phyloP scores from a whole-genome alignment of 2,113 vertebrate species.

The Proterorhinus semilunaris region DNA sequence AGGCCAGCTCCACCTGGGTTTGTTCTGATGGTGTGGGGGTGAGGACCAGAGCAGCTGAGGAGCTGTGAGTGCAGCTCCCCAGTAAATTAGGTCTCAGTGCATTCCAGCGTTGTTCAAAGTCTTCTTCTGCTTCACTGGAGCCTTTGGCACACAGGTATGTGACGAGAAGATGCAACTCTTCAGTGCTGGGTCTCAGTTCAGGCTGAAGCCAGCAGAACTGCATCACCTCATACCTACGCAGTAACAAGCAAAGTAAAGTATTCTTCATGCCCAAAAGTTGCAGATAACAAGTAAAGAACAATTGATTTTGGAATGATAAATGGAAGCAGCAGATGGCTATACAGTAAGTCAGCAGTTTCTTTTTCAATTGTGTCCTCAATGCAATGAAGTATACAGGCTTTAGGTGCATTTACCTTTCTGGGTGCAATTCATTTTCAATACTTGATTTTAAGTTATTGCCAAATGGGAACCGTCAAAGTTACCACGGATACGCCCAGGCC shows the following conservation, averaged over 20 bases:
- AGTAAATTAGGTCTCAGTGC: constrained; percentile 85
- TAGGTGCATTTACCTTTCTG: not conserved
- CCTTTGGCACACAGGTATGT: constrained; percentile 92
- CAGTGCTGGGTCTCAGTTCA: constrained; percentile 89
- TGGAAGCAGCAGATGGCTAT: not conserved
- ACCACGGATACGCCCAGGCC: too few species aligned
- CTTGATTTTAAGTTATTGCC: not conserved
- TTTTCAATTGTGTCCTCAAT: not conserved
- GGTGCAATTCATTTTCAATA: not conserved
- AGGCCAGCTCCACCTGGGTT: constrained; percentile 75
- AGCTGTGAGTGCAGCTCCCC: constrained; percentile 60
- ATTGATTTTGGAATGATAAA: constrained; percentile 8
- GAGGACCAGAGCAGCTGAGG: constrained; percentile 48
- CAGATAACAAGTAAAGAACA: constrained; percentile 1
- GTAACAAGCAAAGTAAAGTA: not conserved
- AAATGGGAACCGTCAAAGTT: not conserved
- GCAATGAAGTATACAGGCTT: not conserved
- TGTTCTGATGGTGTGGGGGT: constrained; percentile 49
- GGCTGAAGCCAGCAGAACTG: constrained; percentile 99
- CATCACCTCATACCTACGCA: constrained; percentile 95
- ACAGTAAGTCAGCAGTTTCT: not conserved
- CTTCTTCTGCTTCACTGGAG: constrained; percentile 86
- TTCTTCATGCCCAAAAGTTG: not conserved
- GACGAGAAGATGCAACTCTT: constrained; percentile 94
- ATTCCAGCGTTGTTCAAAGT: constrained; percentile 94